Evolutionary conservation across 2,113 vertebrate species (phyloP), one percentile per base, ranked within the genome.

Genomic region (Pelodiscus sinensis): DNA sequence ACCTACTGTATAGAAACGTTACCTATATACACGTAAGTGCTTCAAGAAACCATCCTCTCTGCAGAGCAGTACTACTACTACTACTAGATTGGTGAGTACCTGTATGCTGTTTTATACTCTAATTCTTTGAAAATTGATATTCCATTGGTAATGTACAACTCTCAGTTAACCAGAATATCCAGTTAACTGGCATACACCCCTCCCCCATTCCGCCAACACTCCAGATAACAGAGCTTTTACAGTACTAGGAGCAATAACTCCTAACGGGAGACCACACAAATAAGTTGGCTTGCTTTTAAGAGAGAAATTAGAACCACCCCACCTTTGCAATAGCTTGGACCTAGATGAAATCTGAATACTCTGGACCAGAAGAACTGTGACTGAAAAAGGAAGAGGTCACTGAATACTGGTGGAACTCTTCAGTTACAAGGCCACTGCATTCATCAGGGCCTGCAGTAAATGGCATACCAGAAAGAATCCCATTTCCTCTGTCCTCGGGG

Each of bases 241-340:
- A 12, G 52, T 54, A 54, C 35, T 22, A 91, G 54, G 71, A 95
- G 71, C 79, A 90, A 79, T 21, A 68, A 86, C 86, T 84, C 87
- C 90, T 0, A 0, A 92, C n/a, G 44, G 24, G 93, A 92, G 81
- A 85, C 4, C 31, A 81, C 77, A n/a, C 9, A 65, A 90, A 93
- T 77, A 77, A 86, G 94, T 0, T 73, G 56, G 58, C 31, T 0
- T n/a, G 87, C 0, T 0, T 0, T 87, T 81, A 73, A 80, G 25
- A 85, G 35, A 5, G 0, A 0, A 51, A 31, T 88, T 44, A 86
- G 25, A 0, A 0, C 38, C 35, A 19, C 52, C 58, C 25, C 88
- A 71, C 79, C 79, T 51, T 58, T 77, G 51, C 80, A 81, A 89
- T 10, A 88, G 55, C 22, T 56, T 13, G 0, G 86, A 91, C 90